Conservation (phyloP, 2,888 invertebrate genomes). For the Tetheella fluctuosa region DNA sequence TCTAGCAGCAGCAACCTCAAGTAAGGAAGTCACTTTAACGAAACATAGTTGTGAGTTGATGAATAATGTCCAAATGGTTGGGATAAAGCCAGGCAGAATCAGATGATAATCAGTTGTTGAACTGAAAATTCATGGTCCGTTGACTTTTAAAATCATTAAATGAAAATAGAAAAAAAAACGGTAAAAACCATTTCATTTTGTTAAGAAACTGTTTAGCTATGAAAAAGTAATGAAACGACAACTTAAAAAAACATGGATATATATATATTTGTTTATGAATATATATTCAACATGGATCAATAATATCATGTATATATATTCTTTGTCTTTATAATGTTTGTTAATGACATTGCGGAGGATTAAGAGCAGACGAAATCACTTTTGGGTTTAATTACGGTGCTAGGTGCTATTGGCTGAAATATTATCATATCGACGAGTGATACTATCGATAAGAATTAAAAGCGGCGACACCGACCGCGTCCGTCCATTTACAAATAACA, state of each 20-base stretch:
- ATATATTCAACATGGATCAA: too few species aligned
- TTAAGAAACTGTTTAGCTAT: background rate
- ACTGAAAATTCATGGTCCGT: background rate
- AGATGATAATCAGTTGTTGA: too few species aligned
- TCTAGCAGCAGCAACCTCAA: too few species aligned
- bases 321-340: too few species aligned
- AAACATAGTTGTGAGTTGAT: too few species aligned
- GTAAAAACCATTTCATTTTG: too few species aligned
- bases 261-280: conserved; percentile 19
- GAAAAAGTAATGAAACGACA: background rate
- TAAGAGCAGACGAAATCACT: conserved; percentile 29
- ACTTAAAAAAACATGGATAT: background rate
- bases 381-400: conserved; percentile 34
- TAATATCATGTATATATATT: too few species aligned
- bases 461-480: conserved; percentile 16
- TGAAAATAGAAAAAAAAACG: background rate
- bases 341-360: conserved; percentile 26
- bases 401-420: conserved; percentile 29
- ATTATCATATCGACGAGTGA: conserved; percentile 40
- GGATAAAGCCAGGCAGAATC: too few species aligned
- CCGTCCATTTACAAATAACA: conserved; percentile 45
- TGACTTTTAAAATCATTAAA: background rate
- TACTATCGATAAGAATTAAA: conserved; percentile 45
- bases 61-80: too few species aligned
- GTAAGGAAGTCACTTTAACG: too few species aligned